These are phyloP conservation scores for Aspidiotus destructor DNA, from an alignment of 2,888 invertebrate genomes.

Conservation along the genomic window DNA sequence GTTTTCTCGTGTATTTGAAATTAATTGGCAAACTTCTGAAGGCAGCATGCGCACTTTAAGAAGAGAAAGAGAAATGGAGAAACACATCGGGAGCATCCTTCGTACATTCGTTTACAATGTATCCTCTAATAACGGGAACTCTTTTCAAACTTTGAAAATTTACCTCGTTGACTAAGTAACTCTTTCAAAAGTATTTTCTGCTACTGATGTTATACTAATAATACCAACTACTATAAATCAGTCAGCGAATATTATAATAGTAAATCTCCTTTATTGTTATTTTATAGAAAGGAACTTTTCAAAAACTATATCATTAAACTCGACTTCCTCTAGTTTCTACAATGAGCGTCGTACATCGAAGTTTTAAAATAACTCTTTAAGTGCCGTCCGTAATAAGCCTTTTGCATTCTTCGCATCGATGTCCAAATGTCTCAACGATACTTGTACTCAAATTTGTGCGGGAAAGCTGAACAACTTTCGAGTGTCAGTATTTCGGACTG, in stretches of 20 bases:
- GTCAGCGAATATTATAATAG: conserved; percentile 29
- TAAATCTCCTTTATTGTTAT: conserved; percentile 30
- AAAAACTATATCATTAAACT: conserved; percentile 31
- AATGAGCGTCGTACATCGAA: conserved; percentile 1
- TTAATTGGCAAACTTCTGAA: conserved; percentile 31
- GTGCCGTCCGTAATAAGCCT: neutral
- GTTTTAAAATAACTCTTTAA: conserved; percentile 9
- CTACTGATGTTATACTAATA: neutral
- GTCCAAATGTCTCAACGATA: too few species aligned
- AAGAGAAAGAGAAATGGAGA: conserved; percentile 21
- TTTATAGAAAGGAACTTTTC: conserved; percentile 29
- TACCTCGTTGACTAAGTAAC: conserved; percentile 17
- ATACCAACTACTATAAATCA: conserved; percentile 25
- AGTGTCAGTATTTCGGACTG: too few species aligned
- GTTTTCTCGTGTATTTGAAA: conserved; percentile 24
- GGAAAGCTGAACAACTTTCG: too few species aligned
- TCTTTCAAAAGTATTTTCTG: conserved; percentile 30
- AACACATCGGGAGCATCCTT: conserved; percentile 11
- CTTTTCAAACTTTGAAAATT: conserved; percentile 30
- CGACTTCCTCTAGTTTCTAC: conserved; percentile 23
- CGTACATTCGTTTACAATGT: conserved; percentile 16
- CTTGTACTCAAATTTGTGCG: too few species aligned
- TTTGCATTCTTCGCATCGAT: too few species aligned
- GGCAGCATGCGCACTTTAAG: conserved; percentile 25
- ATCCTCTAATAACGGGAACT: conserved; percentile 16